Evolutionary conservation across 2,797 vertebrate species (phyloP).

Genomic region (Lagorchestes hirsutus): DNA sequence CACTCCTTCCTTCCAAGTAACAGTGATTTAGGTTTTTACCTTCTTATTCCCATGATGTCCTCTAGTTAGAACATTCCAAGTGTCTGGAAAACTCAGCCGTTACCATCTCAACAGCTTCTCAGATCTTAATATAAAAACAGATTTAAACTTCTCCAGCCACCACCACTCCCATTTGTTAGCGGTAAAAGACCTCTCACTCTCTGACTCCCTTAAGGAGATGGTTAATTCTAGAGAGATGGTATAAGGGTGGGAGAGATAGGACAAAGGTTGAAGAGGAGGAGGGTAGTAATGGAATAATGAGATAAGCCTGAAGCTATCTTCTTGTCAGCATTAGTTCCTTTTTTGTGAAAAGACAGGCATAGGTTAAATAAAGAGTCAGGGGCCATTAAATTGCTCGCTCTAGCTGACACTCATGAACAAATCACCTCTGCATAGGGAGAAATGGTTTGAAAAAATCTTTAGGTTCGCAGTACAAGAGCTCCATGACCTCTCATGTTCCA

Average conservation of each 20-base stretch:
- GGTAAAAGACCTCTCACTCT: neutral
- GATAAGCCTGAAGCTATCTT: neutral
- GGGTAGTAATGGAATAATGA: neutral
- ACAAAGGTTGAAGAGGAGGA: neutral
- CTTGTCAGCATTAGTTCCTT: neutral
- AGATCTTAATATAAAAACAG: neutral
- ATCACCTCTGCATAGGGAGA: neutral
- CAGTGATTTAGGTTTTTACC: neutral
- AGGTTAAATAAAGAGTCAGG: neutral
- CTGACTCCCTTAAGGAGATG: neutral
- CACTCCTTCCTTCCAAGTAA: neutral
- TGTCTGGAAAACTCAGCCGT: neutral
- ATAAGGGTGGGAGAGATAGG: too few relatives aligned
- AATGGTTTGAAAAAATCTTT: neutral
- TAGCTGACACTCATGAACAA: neutral
- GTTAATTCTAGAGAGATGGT: neutral
- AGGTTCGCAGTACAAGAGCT: neutral
- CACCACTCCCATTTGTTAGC: neutral
- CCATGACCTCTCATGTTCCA: neutral
- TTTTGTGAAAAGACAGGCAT: neutral
- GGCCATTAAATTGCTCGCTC: neutral
- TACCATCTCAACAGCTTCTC: neutral
- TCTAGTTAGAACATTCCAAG: neutral
- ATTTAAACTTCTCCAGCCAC: neutral
- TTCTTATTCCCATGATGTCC: neutral